A percentile compares a stretch with the other conserved stretches of the same genome.
These are phyloP conservation scores for Limnephilus lunatus DNA, from an alignment of 2,888 invertebrate genomes.

Conservation along the genomic window DNA sequence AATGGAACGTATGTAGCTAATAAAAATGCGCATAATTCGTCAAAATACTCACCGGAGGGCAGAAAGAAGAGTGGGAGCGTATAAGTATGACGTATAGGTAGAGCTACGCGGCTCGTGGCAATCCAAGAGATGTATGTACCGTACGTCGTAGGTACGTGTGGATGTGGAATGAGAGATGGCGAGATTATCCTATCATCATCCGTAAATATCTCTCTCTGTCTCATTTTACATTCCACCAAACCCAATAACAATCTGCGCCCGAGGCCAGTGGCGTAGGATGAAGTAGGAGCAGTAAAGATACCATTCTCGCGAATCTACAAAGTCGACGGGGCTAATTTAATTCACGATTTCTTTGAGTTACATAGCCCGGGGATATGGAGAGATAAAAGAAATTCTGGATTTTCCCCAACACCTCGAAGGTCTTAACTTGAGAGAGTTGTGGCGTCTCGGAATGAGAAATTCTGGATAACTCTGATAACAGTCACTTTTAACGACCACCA, in stretches of 20 bases:
- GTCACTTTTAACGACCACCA: slow-evolving; percentile 51
- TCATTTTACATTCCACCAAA: slow-evolving; percentile 63
- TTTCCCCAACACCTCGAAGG: slow-evolving; percentile 51
- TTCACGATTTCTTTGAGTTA: slow-evolving; percentile 65
- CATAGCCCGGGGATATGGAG: slow-evolving; percentile 61
- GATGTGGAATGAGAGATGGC: slow-evolving; percentile 51
- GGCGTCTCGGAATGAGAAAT: slow-evolving; percentile 48
- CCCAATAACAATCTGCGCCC: slow-evolving; percentile 64
- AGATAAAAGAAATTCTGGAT: slow-evolving; percentile 62
- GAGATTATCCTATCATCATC: slow-evolving; percentile 63
- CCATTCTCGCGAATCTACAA: slow-evolving; percentile 58
- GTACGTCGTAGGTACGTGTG: not conserved
- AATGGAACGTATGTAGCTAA: slow-evolving; percentile 32
- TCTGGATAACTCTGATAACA: slow-evolving; percentile 51
- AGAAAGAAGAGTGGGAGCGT: not conserved
- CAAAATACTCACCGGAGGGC: slow-evolving; percentile 49
- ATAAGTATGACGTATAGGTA: not conserved
- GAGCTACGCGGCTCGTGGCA: not conserved
- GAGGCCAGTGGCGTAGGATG: slow-evolving; percentile 49
- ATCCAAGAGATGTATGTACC: slow-evolving; percentile 26
- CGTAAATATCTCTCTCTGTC: slow-evolving; percentile 60
- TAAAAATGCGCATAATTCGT: slow-evolving; percentile 52
- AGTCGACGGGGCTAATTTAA: slow-evolving; percentile 64
- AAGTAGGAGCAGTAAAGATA: slow-evolving; percentile 45
- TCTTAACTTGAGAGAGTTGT: slow-evolving; percentile 38